Base-by-base conservation (phyloP, 2,797 vertebrate genomes). In the Discoglossus pictus region DNA sequence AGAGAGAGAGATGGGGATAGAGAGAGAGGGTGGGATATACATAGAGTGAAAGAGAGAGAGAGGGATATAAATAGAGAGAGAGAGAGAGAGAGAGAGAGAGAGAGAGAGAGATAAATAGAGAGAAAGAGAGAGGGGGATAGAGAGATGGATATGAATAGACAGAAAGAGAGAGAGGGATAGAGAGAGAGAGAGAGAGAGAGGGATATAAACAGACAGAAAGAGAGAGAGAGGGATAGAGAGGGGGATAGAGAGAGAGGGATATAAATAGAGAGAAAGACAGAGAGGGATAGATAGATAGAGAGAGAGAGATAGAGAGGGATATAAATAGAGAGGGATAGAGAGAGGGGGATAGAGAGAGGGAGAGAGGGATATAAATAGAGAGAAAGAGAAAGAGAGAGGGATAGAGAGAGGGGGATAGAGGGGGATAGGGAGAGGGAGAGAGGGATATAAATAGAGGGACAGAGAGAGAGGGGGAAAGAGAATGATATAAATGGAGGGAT, bases 21-120 rank as follows among this genome's bases (percentile, higher is more conserved):
- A 7, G 21, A 38, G 10, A 8, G 12, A 3, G 5, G n/a, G 18
- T n/a, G n/a, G n/a, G n/a, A n/a, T n/a, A n/a, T n/a, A n/a, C n/a
- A 34, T 16, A 43, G 20, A 36, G 18, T 8, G 31, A 44, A 27
- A 3, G 25, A 21, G 15, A n/a, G 23, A 25, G 35, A 6, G 52
- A 13, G 12, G 24, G 2, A n/a, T 2, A 61, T 73, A 68, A 17
- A 72, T 53, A 64, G 72, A 68, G 52, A 44, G 2, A 3, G 48
- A 18, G 10, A 5, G 1, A 55, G 70, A 75, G 68, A 73, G 50
- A 47, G 61, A 70, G 53, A 38, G 70, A 76, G 65, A 76, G 51
- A 68, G 5, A 18, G 15, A 10, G 2, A 17, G 15, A 43, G 15
- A 47, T 38, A 46, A 18, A 16, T 8, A 51, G 64, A 9, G 12